Percentiles rank a stretch among this genome's conserved stretches.
Evolutionary conservation across 2,888 invertebrate genomes (phyloP).

Genomic region (Clunio marinus): DNA sequence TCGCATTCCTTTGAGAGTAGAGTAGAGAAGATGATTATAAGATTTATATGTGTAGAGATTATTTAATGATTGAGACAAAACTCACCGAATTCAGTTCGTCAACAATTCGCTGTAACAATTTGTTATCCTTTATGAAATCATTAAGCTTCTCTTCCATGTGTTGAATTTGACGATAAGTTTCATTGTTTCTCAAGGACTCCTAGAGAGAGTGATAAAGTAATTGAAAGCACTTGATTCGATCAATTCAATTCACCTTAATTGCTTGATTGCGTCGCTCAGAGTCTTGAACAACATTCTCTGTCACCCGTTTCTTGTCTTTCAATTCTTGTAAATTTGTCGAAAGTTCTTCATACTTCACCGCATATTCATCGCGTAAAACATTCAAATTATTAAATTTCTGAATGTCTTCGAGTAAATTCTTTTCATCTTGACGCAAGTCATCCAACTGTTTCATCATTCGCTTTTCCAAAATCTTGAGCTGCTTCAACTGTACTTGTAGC

Average conservation of each 20-base stretch:
- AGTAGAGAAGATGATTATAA: not conserved
- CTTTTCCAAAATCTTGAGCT: constrained; percentile 43
- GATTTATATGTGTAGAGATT: not conserved
- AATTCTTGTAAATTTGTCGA: constrained; percentile 42
- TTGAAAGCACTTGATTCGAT: not conserved
- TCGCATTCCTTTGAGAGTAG: constrained; percentile 18
- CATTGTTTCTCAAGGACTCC: constrained; percentile 42
- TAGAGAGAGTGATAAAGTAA: not conserved
- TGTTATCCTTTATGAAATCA: constrained; percentile 42
- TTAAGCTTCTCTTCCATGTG: constrained; percentile 43
- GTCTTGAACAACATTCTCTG: constrained; percentile 42
- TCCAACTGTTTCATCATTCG: constrained; percentile 41
- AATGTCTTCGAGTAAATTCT: constrained; percentile 41
- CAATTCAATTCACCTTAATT: constrained; percentile 41
- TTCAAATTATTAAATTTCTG: constrained; percentile 42
- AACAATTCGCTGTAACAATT: constrained; percentile 41
- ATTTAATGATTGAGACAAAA: not conserved
- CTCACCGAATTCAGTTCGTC: constrained; percentile 22
- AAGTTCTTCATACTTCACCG: constrained; percentile 42
- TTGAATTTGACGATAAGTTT: constrained; percentile 42
- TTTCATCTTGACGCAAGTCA: constrained; percentile 40
- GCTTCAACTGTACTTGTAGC: constrained; percentile 42
- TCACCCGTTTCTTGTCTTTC: constrained; percentile 42
- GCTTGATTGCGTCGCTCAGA: constrained; percentile 41
- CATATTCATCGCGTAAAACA: constrained; percentile 41